These are phyloP conservation scores for Monomorium pharaonis DNA, from an alignment of 1,140 invertebrate species.

Conservation along the genomic window DNA sequence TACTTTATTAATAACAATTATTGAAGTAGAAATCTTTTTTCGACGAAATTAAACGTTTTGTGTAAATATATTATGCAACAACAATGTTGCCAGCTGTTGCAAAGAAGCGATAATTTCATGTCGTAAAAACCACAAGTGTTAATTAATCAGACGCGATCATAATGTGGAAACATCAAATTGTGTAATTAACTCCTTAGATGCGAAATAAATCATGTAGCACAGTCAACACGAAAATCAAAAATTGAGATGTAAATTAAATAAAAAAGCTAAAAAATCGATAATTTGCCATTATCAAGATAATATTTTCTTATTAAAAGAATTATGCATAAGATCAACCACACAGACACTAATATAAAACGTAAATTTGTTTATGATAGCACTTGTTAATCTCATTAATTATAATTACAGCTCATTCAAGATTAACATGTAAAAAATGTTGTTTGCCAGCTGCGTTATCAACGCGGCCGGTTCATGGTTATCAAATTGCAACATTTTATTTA, in stretches of 20 bases:
- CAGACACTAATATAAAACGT: not conserved
- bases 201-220: conserved; percentile 1
- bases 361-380: conserved; percentile 35
- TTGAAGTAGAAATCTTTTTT: not conserved
- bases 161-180: not conserved
- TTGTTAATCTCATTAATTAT: conserved; percentile 44
- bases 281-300: conserved; percentile 10
- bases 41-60: not conserved
- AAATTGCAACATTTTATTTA: conserved; percentile 17
- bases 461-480: not conserved
- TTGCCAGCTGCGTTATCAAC: conserved; percentile 28
- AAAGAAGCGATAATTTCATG: conserved; percentile 18
- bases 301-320: not conserved
- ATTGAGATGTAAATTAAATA: not conserved
- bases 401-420: conserved; percentile 49
- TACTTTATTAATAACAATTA: conserved; percentile 4
- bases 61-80: conserved; percentile 6
- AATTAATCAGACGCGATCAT: not conserved
- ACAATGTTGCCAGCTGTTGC: not conserved
- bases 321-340: not conserved
- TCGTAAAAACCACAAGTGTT: not conserved
- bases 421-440: conserved; percentile 48
- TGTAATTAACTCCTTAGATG: conserved; percentile 17
- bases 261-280: not conserved
- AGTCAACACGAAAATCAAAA: conserved; percentile 10